Evolutionary conservation across 2,888 invertebrate species (phyloP), one percentile per base, ranked within the genome.

Genomic region (Drosophila pseudotalamancana): DNA sequence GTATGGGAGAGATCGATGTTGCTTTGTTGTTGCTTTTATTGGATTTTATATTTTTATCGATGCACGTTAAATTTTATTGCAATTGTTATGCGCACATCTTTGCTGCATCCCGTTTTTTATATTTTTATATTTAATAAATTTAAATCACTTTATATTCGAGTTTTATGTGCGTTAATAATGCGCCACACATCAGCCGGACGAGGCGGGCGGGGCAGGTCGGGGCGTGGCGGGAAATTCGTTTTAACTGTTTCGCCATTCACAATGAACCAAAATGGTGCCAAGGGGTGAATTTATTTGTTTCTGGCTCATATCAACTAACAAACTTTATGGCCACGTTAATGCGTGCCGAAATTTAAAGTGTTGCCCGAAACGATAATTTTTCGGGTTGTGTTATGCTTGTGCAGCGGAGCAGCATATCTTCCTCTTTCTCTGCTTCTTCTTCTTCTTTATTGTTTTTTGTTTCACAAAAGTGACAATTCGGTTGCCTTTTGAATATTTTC

Each of bases 41-140:
- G 60, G 68, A 55, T 72, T 85, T 82, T 68, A 85, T 76, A 76
- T 79, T 87, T 81, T 82, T 87, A 82, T 82, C 87, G 82, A 82
- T 87, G 82, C 70, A 72, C 82, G 82, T 83, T 87, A 87, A 83
- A 83, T 79, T 83, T 83, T 82, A 87, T 87, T 83, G 86, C 88
- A 75, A 87, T 86, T 83, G 83, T 87, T 83, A 83, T 85, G 86
- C 64, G 82, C 82, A 67, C 81, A 85, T 87, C 85, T 84, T 80
- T 80, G 72, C 43, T 62, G 77, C 68, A 64, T 50, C 77, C 40
- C 40, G 50, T 27, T 25, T 25, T 25, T 25, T n/a, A n/a, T n/a
- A 16, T 60, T 84, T 86, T 79, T 87, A 85, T 82, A 86, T 87
- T 82, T 87, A 82, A 82, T 82, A 82, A 82, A 87, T 82, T 82